Base-by-base conservation (phyloP, 2,797 vertebrate species). In the Protonibea diacanthus region DNA sequence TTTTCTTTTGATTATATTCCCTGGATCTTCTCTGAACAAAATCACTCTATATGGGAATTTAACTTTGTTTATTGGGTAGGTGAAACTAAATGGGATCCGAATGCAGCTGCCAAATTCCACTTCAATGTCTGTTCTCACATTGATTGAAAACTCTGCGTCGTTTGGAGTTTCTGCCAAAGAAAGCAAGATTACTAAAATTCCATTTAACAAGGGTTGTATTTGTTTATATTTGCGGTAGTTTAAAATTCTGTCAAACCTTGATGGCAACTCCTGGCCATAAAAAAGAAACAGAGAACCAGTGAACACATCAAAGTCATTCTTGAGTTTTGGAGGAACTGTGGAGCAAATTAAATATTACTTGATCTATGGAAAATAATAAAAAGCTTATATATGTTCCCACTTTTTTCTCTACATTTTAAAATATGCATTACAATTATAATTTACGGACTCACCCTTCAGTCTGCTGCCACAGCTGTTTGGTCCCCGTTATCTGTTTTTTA, bases 1-100 rank as follows among this genome's bases (percentile, higher is more conserved):
- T n/a, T 49, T 9, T n/a, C 4, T n/a, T 10, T 4, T 49, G 3
- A n/a, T 2, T 49, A 2, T 13, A 2, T 55, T 45, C 5, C 62
- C 17, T 27, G 59, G 51, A 71, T 85, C 70, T 57, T 38, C 48
- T 51, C 57, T 5, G 44, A 88, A 82, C 70, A 57, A 77, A 9
- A 58, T 65, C n/a, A 5, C 47, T 47, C 8, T 42, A 25, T 47
- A 77, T 7, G 63, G 51, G 20, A 27, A 1, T 11, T 51, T 59
- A 4, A 66, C 52, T 59, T 62, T 72, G n/a, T 55, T 27, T 29
- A 0, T 8, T 52, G 67, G 76, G 42, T 72, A 51, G 7, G 15
- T 78, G 3, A 72, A 6, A 14, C 56, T 0, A 60, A 66, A 63
- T 2, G 29, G 15, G 47, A 88, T 75, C 1, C 0, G 0, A 10